These are phyloP conservation scores for Oryzaephilus surinamensis DNA, from an alignment of 1,140 invertebrate genomes.

Conservation along the genomic window DNA sequence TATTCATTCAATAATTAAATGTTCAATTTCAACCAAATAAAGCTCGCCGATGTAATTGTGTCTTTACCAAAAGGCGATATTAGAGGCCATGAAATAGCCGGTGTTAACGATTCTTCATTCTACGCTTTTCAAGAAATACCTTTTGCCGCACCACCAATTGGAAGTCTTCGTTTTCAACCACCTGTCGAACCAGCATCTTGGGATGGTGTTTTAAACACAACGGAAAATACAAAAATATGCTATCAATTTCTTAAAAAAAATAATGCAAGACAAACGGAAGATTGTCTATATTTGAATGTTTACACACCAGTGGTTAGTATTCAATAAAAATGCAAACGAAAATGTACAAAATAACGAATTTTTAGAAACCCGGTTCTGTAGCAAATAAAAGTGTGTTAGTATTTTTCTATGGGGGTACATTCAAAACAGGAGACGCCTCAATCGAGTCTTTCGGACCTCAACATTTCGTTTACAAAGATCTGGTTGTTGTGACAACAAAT, in stretches of 20 bases:
- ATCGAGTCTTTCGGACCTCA: slow-evolving; percentile 38
- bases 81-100: background rate
- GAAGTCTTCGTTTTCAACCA: slow-evolving; percentile 9
- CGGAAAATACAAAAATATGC: slow-evolving; percentile 11
- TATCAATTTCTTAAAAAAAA: slow-evolving; percentile 3
- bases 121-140: slow-evolving; percentile 15
- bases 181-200: slow-evolving; percentile 7
- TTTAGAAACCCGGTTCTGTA: no score
- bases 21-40: background rate
- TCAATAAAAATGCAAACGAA: no score
- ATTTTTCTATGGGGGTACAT: slow-evolving; percentile 60
- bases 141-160: slow-evolving; percentile 9
- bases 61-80: slow-evolving; percentile 1
- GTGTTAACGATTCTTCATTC: slow-evolving; percentile 1
- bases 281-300: slow-evolving; percentile 16
- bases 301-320: slow-evolving; percentile 13
- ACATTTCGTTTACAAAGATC: slow-evolving; percentile 41
- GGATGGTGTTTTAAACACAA: slow-evolving; percentile 10
- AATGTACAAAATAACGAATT: no score
- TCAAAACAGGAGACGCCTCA: slow-evolving; percentile 40
- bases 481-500: slow-evolving; percentile 49
- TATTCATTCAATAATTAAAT: no score
- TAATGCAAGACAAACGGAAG: slow-evolving; percentile 7
- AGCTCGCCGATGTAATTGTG: background rate
- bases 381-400: no score